Conservation (phyloP, 1,140 invertebrate species). For the Harpegnathos saltator region DNA sequence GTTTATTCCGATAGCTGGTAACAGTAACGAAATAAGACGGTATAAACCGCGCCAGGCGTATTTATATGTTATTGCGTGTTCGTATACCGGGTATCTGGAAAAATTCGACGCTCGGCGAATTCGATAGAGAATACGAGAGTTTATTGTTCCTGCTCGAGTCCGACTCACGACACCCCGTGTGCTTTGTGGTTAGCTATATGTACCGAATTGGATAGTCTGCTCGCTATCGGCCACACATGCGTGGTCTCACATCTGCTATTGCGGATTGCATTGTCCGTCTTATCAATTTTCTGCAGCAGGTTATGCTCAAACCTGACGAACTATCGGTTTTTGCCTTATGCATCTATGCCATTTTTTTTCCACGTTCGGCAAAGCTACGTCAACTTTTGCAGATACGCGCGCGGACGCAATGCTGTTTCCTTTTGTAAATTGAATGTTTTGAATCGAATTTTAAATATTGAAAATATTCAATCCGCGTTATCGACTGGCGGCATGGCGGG, state of each 20-base stretch:
- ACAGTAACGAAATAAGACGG: not conserved
- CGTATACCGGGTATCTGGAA: not conserved
- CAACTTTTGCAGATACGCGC: not conserved
- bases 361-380: not conserved
- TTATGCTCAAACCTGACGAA: slow-evolving; percentile 8
- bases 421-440: not conserved
- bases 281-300: not conserved
- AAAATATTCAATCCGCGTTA: slow-evolving; percentile 7
- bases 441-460: slow-evolving; percentile 45
- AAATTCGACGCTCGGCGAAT: slow-evolving; percentile 1
- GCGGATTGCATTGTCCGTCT: not conserved
- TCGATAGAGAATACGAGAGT: not conserved
- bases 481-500: not conserved
- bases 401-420: not conserved
- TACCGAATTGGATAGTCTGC: slow-evolving; percentile 1
- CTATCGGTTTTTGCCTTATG: not conserved
- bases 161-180: not conserved
- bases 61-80: not conserved
- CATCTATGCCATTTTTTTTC: not conserved
- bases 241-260: not conserved
- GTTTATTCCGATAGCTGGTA: not conserved
- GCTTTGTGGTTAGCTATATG: not conserved
- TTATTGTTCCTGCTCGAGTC: slow-evolving; percentile 4
- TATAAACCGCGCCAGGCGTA: not conserved
- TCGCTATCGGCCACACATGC: not conserved